Evolutionary conservation across 2,888 invertebrate genomes (phyloP).

Genomic region (Torymus texanus): DNA sequence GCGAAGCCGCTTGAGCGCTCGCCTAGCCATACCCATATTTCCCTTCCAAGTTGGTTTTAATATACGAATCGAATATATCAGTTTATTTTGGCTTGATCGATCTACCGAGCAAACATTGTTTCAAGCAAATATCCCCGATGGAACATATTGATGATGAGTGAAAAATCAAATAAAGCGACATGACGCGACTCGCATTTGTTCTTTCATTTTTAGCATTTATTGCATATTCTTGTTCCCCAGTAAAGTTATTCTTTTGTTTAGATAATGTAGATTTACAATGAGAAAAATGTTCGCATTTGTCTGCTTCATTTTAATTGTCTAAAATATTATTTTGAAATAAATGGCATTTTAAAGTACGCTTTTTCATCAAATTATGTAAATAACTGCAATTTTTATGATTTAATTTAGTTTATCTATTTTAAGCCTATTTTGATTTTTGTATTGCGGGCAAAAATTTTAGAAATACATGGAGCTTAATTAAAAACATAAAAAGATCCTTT

Average conservation of each 20-base stretch:
- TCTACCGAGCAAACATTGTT: constrained; percentile 39
- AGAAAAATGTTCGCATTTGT: constrained; percentile 16
- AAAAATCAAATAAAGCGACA: constrained; percentile 55
- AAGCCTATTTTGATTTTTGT: constrained; percentile 42
- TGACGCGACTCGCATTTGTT: constrained; percentile 35
- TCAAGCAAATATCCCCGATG: constrained; percentile 23
- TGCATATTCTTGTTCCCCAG: constrained; percentile 5
- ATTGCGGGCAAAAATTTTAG: constrained; percentile 35
- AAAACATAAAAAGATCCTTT: constrained; percentile 6
- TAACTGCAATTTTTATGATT: constrained; percentile 32
- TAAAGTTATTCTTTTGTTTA: constrained; percentile 16
- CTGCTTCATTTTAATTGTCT: constrained; percentile 20
- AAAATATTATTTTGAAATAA: constrained; percentile 17
- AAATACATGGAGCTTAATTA: constrained; percentile 42
- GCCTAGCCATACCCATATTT: constrained; percentile 63
- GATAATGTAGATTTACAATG: constrained; percentile 10
- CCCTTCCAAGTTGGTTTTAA: constrained; percentile 65
- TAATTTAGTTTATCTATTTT: constrained; percentile 38
- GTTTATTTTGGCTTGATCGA: constrained; percentile 32
- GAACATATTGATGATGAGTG: constrained; percentile 46
- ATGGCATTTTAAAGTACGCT: constrained; percentile 42
- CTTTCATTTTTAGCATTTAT: constrained; percentile 22
- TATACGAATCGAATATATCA: constrained; percentile 58
- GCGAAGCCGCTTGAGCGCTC: constrained; percentile 62
- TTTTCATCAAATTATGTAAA: constrained; percentile 44